phyloP scores from a whole-genome alignment of 2,888 invertebrate genomes.

The Caenorhabditis sulstoni region DNA sequence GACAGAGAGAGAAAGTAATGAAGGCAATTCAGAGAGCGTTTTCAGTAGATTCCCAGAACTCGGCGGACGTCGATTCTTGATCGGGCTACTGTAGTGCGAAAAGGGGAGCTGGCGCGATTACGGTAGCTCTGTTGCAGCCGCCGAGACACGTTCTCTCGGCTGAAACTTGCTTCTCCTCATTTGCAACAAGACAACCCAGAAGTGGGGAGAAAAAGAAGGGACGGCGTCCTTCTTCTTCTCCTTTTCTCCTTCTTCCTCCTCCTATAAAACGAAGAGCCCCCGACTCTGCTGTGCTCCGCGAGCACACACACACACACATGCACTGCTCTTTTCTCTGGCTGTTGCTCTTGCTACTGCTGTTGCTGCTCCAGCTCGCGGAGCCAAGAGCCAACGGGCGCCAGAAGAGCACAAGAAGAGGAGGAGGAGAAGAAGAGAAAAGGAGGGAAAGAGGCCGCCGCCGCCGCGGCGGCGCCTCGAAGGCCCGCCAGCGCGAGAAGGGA shows the following conservation, averaged over 20 bases:
- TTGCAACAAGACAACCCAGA: conserved; percentile 12
- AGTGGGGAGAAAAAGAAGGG: conserved; percentile 22
- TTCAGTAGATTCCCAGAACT: too few relatives aligned
- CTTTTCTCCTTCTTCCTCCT: neutral
- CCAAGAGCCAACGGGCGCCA: conserved; percentile 50
- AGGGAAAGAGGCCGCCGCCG: conserved; percentile 1
- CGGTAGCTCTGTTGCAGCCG: too few relatives aligned
- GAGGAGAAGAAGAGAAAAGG: conserved; percentile 9
- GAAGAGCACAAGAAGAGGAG: neutral
- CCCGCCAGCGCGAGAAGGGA: conserved; percentile 19
- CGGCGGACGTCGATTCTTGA: too few relatives aligned
- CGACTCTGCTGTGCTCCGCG: conserved; percentile 16
- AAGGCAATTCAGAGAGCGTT: conserved; percentile 33
- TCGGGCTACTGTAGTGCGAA: neutral
- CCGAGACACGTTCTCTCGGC: too few relatives aligned
- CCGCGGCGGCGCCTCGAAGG: conserved; percentile 23
- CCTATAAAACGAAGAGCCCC: neutral
- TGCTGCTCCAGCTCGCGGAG: conserved; percentile 21
- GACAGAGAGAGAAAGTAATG: conserved; percentile 11
- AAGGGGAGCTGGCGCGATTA: too few relatives aligned
- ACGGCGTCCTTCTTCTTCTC: conserved; percentile 33
- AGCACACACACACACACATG: conserved; percentile 20
- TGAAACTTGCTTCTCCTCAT: neutral
- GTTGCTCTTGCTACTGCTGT: conserved; percentile 11
- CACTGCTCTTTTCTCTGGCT: conserved; percentile 4